Base-by-base conservation (phyloP, 2,888 invertebrate species). In the Archips xylosteana region DNA sequence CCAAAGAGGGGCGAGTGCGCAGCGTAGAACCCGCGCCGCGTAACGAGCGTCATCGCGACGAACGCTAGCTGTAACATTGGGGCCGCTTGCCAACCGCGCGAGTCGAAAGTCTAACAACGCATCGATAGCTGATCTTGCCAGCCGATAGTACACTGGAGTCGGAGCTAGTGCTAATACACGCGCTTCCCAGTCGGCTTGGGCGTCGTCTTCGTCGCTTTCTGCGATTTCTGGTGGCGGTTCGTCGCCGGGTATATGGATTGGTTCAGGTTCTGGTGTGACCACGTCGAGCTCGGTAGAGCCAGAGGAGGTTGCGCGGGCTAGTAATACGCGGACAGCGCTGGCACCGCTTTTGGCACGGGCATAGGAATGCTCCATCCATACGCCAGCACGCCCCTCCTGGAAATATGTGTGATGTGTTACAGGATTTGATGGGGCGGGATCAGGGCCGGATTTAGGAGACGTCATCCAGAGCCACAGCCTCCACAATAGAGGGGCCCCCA, bases 341-440 rank as follows among this genome's bases (percentile, higher is more conserved):
- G 80, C 77, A 59, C 79, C 76, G 65, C 79, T 81, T 15, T 84
- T 81, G 32, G 82, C 80, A 39, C 90, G 86, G 74, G 92, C 92
- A 80, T 92, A 92, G 80, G 92, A 91, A 82, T 92, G 92, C 85
- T 92, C 92, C 78, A 86, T 85, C 90, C 90, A 90, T 77, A 92
- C 91, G 74, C 87, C 89, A 34, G 72, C 75, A 13, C 82, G 81
- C 3, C 73, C 74, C 62, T 82, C 81, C 81, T 83, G 76, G 0
- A 36, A 13, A 34, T 5, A 12, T 32, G 8, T 12, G 57, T 1
- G 4, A 13, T 9, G 13, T 6, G 2, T 2, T 9, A 5, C 23
- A 23, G 23, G 23, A 23, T 1, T 23, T 23, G 23, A 23, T 23
- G 23, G 23, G 23, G 23, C 23, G 23, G 23, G 23, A 23, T 23